These are phyloP conservation scores for Aulostomus chinensis DNA, from an alignment of 2,797 vertebrate species.

Conservation along the genomic window DNA sequence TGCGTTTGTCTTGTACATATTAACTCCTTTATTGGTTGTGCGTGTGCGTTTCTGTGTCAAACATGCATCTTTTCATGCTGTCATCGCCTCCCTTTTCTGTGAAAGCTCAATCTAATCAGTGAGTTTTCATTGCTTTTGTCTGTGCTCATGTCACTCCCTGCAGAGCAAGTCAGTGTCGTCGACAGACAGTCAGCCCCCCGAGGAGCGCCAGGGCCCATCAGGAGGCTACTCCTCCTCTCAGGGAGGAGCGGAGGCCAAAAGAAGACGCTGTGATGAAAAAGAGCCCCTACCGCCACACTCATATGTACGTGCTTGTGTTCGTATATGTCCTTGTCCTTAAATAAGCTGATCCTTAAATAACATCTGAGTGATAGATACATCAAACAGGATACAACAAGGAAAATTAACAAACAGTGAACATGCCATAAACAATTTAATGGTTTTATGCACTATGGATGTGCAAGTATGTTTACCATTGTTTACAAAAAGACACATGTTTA, in stretches of 20 bases:
- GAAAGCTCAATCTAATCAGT: background rate
- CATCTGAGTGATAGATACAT: background rate
- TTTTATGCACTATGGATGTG: background rate
- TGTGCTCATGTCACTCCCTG: constrained; percentile 11
- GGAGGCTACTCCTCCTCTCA: constrained; percentile 68
- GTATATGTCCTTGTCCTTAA: constrained; percentile 4
- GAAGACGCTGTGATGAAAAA: constrained; percentile 87
- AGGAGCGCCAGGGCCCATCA: constrained; percentile 75
- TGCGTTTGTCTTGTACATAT: no score
- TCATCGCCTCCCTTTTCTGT: background rate
- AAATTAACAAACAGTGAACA: background rate
- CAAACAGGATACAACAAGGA: background rate
- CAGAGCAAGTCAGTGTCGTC: constrained; percentile 87
- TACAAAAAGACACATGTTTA: background rate
- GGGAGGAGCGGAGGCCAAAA: constrained; percentile 78
- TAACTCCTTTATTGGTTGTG: no score
- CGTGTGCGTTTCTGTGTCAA: constrained; percentile 8
- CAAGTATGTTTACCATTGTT: background rate
- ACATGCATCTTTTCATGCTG: background rate
- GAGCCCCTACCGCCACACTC: constrained; percentile 77
- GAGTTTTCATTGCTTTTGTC: constrained; percentile 5
- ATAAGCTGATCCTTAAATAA: background rate
- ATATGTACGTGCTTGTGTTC: constrained; percentile 77
- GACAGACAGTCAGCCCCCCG: constrained; percentile 79
- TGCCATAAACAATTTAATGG: no score